A percentile compares a stretch with the other conserved stretches of the same genome.
These are phyloP conservation scores for Rhea americana DNA, from an alignment of 2,113 vertebrate species.

Conservation along the genomic window DNA sequence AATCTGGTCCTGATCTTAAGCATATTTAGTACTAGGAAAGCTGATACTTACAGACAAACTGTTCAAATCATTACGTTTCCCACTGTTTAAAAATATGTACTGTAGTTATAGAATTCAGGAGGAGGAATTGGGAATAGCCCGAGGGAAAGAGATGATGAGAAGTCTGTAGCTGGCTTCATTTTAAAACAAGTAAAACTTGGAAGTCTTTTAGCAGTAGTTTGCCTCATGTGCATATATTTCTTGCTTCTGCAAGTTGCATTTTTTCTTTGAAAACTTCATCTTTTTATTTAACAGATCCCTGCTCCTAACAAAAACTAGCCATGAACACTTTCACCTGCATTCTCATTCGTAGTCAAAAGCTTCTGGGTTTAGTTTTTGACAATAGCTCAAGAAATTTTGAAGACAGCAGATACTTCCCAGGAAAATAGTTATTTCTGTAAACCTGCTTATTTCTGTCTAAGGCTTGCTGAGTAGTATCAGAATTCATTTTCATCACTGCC, in stretches of 20 bases:
- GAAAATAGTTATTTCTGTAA: conserved; percentile 24
- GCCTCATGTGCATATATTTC: background rate
- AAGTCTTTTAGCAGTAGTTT: background rate
- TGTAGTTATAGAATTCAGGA: conserved; percentile 7
- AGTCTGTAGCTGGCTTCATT: background rate
- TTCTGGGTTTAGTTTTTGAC: conserved; percentile 26
- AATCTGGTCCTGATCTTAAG: conserved; percentile 16
- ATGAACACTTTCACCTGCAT: background rate
- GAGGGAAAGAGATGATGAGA: background rate
- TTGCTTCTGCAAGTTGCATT: background rate
- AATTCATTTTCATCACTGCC: conserved; percentile 28
- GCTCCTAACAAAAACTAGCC: background rate
- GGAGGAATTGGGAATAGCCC: background rate
- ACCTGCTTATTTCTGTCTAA: conserved; percentile 13
- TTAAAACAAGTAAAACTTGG: background rate
- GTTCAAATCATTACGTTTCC: background rate
- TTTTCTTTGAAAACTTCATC: background rate
- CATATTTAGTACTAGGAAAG: background rate
- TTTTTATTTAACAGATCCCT: background rate
- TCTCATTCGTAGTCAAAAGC: background rate
- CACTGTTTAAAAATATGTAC: background rate
- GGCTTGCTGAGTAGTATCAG: background rate
- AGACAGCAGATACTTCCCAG: background rate
- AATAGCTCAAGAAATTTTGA: background rate
- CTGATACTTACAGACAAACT: background rate